Percentiles rank a stretch among this genome's conserved stretches.
phyloP scores from a whole-genome alignment of 2,113 vertebrate species.

The Dipodomys spectabilis region DNA sequence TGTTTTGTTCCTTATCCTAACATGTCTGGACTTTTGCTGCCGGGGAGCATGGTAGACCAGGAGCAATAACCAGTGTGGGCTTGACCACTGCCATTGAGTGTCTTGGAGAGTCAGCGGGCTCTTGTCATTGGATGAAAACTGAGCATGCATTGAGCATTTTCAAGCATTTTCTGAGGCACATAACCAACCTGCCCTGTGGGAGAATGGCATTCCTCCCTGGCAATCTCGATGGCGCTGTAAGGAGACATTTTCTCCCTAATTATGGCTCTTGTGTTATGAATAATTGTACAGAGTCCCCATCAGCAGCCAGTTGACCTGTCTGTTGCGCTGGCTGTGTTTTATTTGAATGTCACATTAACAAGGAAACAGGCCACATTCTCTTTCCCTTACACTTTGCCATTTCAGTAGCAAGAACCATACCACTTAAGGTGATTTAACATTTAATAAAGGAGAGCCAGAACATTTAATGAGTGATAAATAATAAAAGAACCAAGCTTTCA shows the following conservation, averaged over 20 bases:
- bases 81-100: background rate
- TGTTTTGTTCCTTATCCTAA: background rate
- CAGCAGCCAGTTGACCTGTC: slow-evolving; percentile 71
- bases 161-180: background rate
- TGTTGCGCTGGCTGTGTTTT: slow-evolving; percentile 56
- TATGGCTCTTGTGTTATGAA: slow-evolving; percentile 68
- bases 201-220: slow-evolving; percentile 35
- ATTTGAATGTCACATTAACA: slow-evolving; percentile 76
- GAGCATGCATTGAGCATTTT: background rate
- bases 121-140: background rate
- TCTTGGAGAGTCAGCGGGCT: background rate
- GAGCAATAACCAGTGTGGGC: background rate
- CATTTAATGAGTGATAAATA: slow-evolving; percentile 79
- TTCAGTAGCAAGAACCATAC: slow-evolving; percentile 67
- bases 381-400: slow-evolving; percentile 73
- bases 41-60: background rate
- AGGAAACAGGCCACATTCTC: slow-evolving; percentile 71
- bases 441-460: slow-evolving; percentile 74
- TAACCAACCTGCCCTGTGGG: background rate
- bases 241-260: slow-evolving; percentile 68
- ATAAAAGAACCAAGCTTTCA: slow-evolving; percentile 69
- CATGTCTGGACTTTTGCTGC: background rate
- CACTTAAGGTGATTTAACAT: slow-evolving; percentile 82
- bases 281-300: slow-evolving; percentile 42
- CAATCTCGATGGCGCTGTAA: background rate